Evolutionary conservation across 1,140 invertebrate species (phyloP), one percentile per base, ranked within the genome.

Genomic region (Cecropterus lyciades): DNA sequence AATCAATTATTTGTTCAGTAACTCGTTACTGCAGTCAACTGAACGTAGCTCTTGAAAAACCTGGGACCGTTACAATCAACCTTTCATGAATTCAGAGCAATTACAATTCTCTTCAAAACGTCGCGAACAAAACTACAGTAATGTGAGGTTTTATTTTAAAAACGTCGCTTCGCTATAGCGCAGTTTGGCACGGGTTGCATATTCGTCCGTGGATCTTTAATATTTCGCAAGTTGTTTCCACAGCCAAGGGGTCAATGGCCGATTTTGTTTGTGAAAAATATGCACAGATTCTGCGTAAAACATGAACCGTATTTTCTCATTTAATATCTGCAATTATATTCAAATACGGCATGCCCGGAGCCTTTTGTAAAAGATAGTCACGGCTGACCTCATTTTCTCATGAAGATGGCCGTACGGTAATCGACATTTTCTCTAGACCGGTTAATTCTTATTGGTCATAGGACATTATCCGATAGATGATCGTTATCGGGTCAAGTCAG

Each of bases 221-320:
- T 79, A 79, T 75, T 79, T 73, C 60, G 77, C 67, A 67, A 65
- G 57, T 69, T 66, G 59, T 63, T 62, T 51, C 55, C 64, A 49
- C 57, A 68, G 55, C 56, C 62, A 43, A 63, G 49, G 57, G 71
- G 67, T 69, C 75, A 73, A 78, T 68, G 72, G 72, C 68, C 73
- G 62, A 70, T 73, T 78, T 73, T 52, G 73, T 78, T 67, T 69
- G 67, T 62, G 53, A 62, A 70, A 66, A 52, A 59, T 51, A 13
- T 42, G 45, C 52, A 63, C 16, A 40, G 37, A 45, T 71, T 69
- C 66, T 11, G n/a, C 20, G 14, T 59, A 14, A 59, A 48, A 48
- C 11, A 43, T 24, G 43, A 51, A 24, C 48, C 20, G 27, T 51
- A 51, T 51, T 51, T 27, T 33, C 56, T 17, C 14, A 17, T 59